Percentiles rank a stretch among this genome's conserved stretches.
These are phyloP conservation scores for Danio albolineatus DNA, from an alignment of 2,797 vertebrate genomes.

Conservation along the genomic window DNA sequence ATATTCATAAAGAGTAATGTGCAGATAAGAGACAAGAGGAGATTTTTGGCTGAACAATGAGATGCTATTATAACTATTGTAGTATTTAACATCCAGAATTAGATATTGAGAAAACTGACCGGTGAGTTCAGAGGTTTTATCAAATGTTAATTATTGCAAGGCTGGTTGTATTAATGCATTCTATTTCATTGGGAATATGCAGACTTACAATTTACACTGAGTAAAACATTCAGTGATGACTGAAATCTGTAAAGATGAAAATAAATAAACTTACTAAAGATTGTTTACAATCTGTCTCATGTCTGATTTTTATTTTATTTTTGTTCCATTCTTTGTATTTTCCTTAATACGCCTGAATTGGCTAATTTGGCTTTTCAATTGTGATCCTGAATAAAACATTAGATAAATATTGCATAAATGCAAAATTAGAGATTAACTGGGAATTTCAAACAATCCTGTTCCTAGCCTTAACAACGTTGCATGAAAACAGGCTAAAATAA, in stretches of 20 bases:
- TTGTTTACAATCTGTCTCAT: not conserved
- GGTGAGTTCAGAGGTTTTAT: not conserved
- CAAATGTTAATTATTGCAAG: not conserved
- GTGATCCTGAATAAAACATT: too few relatives aligned
- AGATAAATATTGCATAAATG: too few relatives aligned
- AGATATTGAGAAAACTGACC: not conserved
- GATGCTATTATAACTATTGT: not conserved
- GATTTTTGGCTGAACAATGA: conserved; percentile 6
- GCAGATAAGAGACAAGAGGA: not conserved
- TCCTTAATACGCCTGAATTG: too few relatives aligned
- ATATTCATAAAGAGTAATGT: conserved; percentile 3
- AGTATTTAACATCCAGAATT: not conserved
- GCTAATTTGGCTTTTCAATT: too few relatives aligned
- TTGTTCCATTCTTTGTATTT: not conserved
- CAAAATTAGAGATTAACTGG: too few relatives aligned
- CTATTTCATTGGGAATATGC: not conserved
- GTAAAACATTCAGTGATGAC: not conserved
- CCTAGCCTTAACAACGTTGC: too few relatives aligned
- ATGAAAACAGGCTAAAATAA: too few relatives aligned
- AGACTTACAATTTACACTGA: not conserved
- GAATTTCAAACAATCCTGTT: too few relatives aligned
- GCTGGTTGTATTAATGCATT: not conserved
- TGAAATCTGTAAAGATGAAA: conserved; percentile 13
- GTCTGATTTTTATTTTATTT: conserved; percentile 8
- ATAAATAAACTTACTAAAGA: conserved; percentile 23